These are phyloP conservation scores for Rhagium mordax DNA, from an alignment of 2,888 invertebrate species.

Conservation along the genomic window DNA sequence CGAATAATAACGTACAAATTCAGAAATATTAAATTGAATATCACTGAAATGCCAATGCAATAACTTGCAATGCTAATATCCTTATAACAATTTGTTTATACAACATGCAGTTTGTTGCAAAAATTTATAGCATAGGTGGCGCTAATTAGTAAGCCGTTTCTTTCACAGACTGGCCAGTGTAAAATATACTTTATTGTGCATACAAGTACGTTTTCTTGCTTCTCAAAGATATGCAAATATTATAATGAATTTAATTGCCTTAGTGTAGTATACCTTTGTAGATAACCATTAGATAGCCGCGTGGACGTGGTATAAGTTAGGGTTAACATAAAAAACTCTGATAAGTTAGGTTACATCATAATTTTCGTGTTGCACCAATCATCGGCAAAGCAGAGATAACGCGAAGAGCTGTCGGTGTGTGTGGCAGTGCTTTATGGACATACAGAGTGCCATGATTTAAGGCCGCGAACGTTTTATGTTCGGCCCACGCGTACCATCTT, in stretches of 20 bases:
- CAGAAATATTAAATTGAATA: background rate
- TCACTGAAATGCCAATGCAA: background rate
- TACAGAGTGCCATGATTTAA: constrained; percentile 68
- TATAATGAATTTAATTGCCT: constrained; percentile 29
- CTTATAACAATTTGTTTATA: constrained; percentile 26
- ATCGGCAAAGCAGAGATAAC: constrained; percentile 45
- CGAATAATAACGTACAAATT: too few species aligned
- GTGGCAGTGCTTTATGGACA: constrained; percentile 69
- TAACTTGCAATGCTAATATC: constrained; percentile 22
- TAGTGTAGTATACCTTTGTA: constrained; percentile 14
- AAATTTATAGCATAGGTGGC: constrained; percentile 25
- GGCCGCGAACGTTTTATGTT: constrained; percentile 68
- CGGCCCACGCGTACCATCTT: constrained; percentile 69
- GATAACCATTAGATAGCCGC: constrained; percentile 24
- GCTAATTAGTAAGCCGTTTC: constrained; percentile 12
- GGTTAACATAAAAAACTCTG: constrained; percentile 27
- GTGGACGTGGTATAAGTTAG: constrained; percentile 13
- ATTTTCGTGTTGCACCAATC: constrained; percentile 48
- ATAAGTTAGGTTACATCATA: constrained; percentile 49
- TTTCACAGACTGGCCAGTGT: constrained; percentile 4
- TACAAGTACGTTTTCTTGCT: background rate
- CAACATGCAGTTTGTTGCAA: constrained; percentile 13
- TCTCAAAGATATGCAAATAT: constrained; percentile 20
- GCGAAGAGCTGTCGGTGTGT: constrained; percentile 60
- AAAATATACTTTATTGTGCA: constrained; percentile 16